A percentile compares a stretch with the other conserved stretches of the same genome.
Evolutionary conservation across 2,113 vertebrate genomes (phyloP).

Genomic region (Erythrolamprus reginae): DNA sequence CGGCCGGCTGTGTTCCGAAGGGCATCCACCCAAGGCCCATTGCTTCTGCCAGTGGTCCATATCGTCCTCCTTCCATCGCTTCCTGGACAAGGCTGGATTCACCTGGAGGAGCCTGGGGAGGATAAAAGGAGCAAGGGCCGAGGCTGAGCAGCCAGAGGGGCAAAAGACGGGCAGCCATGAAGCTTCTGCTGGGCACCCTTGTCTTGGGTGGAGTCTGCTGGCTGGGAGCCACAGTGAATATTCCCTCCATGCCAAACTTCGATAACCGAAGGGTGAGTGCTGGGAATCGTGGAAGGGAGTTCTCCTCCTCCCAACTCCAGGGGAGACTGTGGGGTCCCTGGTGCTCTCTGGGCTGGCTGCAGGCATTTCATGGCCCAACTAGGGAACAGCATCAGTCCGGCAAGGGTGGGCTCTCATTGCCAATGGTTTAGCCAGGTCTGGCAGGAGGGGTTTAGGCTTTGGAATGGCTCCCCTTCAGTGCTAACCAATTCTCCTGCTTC

Average conservation of each 20-base stretch:
- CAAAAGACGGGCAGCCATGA: not conserved
- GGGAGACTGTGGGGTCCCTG: too few species aligned
- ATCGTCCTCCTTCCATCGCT: not conserved
- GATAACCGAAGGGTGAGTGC: not conserved
- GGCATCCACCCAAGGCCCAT: not conserved
- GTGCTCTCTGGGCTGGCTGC: not conserved
- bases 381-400: not conserved
- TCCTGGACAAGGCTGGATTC: not conserved
- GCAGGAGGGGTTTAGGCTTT: too few species aligned
- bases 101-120: not conserved
- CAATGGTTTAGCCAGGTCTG: not conserved
- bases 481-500: too few species aligned
- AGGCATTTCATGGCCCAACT: not conserved
- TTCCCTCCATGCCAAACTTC: accelerated
- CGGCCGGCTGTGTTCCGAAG: accelerated
- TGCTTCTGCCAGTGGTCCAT: not conserved
- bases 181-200: not conserved
- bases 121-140: not conserved
- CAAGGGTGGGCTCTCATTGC: not conserved
- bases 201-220: not conserved
- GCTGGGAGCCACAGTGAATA: accelerated
- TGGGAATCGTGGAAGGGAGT: not conserved
- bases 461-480: too few species aligned
- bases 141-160: not conserved
- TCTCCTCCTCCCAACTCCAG: not conserved